Evolutionary conservation across 2,888 invertebrate genomes (phyloP), one percentile per base, ranked within the genome.

Genomic region (Chrysina gloriosa): DNA sequence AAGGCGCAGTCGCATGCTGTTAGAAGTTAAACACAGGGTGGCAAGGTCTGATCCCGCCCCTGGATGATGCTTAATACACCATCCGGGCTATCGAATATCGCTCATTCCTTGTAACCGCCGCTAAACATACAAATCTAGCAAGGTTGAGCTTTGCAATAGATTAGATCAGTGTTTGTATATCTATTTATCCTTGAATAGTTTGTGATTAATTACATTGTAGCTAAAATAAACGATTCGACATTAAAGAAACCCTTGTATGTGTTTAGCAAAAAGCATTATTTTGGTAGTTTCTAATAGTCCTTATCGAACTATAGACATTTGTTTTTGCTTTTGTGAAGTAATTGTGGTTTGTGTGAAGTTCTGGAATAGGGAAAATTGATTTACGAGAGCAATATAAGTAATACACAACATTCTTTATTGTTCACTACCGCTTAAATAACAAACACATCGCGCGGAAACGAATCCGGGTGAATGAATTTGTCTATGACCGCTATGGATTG

Each of bases 21-120:
- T 81, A 82, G 81, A 81, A 83, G 83, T 83, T 83, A 83, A 83
- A 83, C 81, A 82, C 82, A 79, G 83, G 81, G 81, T 80, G 78
- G 81, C 81, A 79, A 79, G 77, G 73, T 80, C 80, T 81, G 81
- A 82, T 81, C 82, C 83, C 82, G 81, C 82, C 78, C 81, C 76
- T 78, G 77, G 78, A 79, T 77, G 77, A 79, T 78, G 69, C 69
- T 71, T 74, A 75, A 76, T 74, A 73, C 72, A 73, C 74, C 73
- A 72, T 68, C 70, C 73, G 68, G 68, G 70, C 71, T 65, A 56
- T 64, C 69, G 71, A 73, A 75, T 72, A 76, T 74, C 76, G 77
- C 73, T 79, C 78, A 79, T 76, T 78, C 76, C 70, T 69, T 77
- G 73, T 75, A 73, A 74, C 72, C 73, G 73, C 74, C 73, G 70